phyloP scores from a whole-genome alignment of 2,888 invertebrate genomes.

The Carterocephalus palaemon region DNA sequence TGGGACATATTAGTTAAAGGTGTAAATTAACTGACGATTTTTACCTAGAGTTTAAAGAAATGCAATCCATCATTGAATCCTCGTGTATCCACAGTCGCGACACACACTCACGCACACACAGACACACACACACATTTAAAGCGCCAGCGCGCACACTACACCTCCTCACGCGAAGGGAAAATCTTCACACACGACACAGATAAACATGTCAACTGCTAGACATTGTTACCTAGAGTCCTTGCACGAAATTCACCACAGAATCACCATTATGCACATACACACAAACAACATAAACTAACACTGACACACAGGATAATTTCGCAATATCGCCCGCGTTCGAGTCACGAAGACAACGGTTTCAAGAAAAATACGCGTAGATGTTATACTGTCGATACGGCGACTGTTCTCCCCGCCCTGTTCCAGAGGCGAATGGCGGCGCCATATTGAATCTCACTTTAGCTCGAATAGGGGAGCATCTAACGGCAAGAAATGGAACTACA shows the following conservation, averaged over 20 bases:
- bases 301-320: conserved; percentile 69
- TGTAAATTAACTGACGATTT: conserved; percentile 56
- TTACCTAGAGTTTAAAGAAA: conserved; percentile 77
- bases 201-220: conserved; percentile 79
- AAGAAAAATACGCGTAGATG: conserved; percentile 75
- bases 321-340: conserved; percentile 73
- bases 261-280: conserved; percentile 67
- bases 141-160: conserved; percentile 65
- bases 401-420: conserved; percentile 78
- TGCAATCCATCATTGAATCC: conserved; percentile 77
- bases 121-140: conserved; percentile 60
- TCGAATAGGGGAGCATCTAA: conserved; percentile 60
- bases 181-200: conserved; percentile 80
- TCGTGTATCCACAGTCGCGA: conserved; percentile 60
- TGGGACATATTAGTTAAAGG: conserved; percentile 44
- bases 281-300: conserved; percentile 67
- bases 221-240: conserved; percentile 77
- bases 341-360: conserved; percentile 71
- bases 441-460: conserved; percentile 67
- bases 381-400: conserved; percentile 70
- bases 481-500: conserved; percentile 44
- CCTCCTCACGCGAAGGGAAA: conserved; percentile 79
- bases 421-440: conserved; percentile 75
- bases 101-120: conserved; percentile 66
- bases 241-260: conserved; percentile 72